Base-by-base conservation (phyloP, 2,797 vertebrate species). In the Crocidura indochinensis region DNA sequence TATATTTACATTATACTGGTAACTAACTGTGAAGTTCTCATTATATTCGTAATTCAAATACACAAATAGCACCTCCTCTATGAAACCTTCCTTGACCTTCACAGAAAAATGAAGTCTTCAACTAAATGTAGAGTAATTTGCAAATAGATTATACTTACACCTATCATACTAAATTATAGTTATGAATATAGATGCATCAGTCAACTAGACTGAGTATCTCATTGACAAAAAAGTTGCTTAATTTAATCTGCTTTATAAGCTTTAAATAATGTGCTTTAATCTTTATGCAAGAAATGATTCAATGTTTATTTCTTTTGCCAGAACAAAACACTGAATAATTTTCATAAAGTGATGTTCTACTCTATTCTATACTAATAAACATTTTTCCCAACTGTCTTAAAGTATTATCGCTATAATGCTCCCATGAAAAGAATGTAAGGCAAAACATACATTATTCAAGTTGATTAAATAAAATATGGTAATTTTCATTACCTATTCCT, bases 301-400 rank as follows among this genome's bases (percentile, higher is more conserved):
- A 8, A 15, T 77, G 29, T 27, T 91, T 91, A 71, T 73, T 91
- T 76, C 26, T 88, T 84, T 67, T 71, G 22, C 68, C 0, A 68
- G 65, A 78, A 77, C 69, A 60, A 60, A 60, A 60, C 12, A 8
- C 27, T n/a, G 12, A 71, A 78, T 3, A 47, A 27, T 62, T 83
- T 89, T 84, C 47, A 76, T 65, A 49, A 56, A n/a, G 69, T 6
- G 74, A 68, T 76, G 2, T 74, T 72, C 29, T 64, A 89, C 17
- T 69, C 1, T 38, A 68, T 77, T 65, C 11, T 53, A 12, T 77
- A 68, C 49, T 12, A 38, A 46, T 76, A 88, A 81, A 82, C 20
- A 73, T 62, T 75, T 75, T 69, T 46, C 64, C 22, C 53, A 74
- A 44, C 75, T 62, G 49, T 74, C 77, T 91, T 88, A 81, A 67